Evolutionary conservation across 2,888 invertebrate genomes (phyloP), one percentile per base, ranked within the genome.

Genomic region (Drymonia ruficornis): DNA sequence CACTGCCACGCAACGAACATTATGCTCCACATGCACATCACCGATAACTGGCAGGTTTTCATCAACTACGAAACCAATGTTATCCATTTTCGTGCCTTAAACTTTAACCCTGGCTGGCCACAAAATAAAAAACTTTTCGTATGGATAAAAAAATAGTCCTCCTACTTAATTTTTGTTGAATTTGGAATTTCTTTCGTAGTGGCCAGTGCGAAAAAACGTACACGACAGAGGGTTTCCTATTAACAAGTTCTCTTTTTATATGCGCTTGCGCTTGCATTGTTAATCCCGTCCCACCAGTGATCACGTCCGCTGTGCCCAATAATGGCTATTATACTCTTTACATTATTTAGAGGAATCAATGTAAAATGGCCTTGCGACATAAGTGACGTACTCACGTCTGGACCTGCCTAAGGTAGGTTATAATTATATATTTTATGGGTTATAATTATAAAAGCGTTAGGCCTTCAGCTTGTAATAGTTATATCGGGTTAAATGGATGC

Each of bases 11-110:
- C 74, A 73, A 13, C 55, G 15, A 7, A 47, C 48, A 4, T 43
- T 48, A 50, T 72, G 62, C 5, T 53, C 51, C 3, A 58, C 29
- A 6, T 49, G 58, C 15, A 61, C 70, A n/a, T 57, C 63, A 23
- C 70, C 61, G n/a, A 74, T 63, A 51, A 74, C 73, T 4, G 65
- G 36, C 28, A 80, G 49, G 12, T 67, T 71, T 56, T 88, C 87
- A 51, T 84, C 86, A 6, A 74, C 60, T 23, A 78, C 78, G 50
- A 89, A 89, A n/a, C 83, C 87, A 1, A 77, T 71, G 59, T 89
- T 89, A 56, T 89, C 88, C 89, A 89, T 89, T 51, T 51, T 65
- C 13, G 7, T 11, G 11, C 13, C 15, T 13, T 31, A 31, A 31
- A 31, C 23, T 23, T 23, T 31, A 31, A 11, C 5, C 31, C 9